These are phyloP conservation scores for Zaprionus davidi DNA, from an alignment of 1,140 invertebrate species.

Conservation along the genomic window DNA sequence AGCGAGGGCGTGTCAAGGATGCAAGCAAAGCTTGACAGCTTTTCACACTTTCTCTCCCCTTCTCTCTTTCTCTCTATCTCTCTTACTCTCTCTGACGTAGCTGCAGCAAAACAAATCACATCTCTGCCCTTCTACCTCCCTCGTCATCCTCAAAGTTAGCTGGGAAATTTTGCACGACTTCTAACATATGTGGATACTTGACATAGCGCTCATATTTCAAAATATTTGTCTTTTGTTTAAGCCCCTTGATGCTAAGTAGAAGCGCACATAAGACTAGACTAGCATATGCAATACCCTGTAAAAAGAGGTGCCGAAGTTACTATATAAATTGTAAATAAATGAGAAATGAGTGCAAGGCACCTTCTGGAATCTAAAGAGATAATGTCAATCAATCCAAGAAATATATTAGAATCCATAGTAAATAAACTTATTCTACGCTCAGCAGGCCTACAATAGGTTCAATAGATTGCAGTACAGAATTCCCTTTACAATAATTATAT, in stretches of 20 bases:
- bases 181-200: background rate
- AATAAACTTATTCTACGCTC: too few species aligned
- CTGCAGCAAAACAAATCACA: background rate
- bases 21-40: background rate
- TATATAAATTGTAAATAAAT: background rate
- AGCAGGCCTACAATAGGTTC: too few species aligned
- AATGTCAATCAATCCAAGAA: too few species aligned
- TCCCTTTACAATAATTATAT: too few species aligned
- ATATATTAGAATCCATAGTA: too few species aligned
- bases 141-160: background rate
- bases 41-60: background rate
- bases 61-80: too few species aligned
- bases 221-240: conserved; percentile 7
- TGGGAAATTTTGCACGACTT: conserved; percentile 1
- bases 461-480: too few species aligned
- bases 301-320: background rate
- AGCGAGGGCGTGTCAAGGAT: conserved; percentile 19
- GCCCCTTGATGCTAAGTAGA: background rate
- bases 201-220: background rate
- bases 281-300: background rate
- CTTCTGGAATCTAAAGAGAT: too few species aligned
- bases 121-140: background rate
- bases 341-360: too few species aligned
- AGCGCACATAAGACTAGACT: background rate
- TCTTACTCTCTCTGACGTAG: background rate